Evolutionary conservation across 1,140 invertebrate species (phyloP).

Genomic region (Manduca sexta): DNA sequence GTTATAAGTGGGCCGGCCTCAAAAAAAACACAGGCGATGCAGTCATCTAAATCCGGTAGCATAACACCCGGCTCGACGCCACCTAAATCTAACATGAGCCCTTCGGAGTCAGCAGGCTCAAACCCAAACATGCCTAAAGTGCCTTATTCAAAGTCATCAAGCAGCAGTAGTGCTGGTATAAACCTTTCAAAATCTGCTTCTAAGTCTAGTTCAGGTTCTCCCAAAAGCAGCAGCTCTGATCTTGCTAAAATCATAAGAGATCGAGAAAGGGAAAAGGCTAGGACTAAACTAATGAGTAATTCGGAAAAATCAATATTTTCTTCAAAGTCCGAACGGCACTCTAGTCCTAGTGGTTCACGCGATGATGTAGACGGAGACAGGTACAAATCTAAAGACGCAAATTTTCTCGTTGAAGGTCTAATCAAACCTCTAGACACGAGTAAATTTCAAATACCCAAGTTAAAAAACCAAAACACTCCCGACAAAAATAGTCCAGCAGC

Average conservation of each 20-base stretch:
- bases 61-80: slow-evolving; percentile 54
- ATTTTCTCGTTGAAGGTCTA: slow-evolving; percentile 79
- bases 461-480: slow-evolving; percentile 70
- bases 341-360: slow-evolving; percentile 75
- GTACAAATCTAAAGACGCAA: slow-evolving; percentile 73
- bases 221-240: slow-evolving; percentile 66
- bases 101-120: slow-evolving; percentile 49
- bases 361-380: slow-evolving; percentile 78
- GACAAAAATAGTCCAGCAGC: slow-evolving; percentile 58
- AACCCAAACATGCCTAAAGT: slow-evolving; percentile 64
- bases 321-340: slow-evolving; percentile 78
- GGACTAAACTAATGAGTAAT: slow-evolving; percentile 68
- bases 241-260: slow-evolving; percentile 65
- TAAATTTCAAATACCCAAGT: slow-evolving; percentile 90
- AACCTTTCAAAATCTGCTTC: slow-evolving; percentile 71
- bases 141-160: slow-evolving; percentile 75
- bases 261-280: slow-evolving; percentile 59
- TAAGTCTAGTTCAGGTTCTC: slow-evolving; percentile 67
- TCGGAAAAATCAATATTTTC: slow-evolving; percentile 79
- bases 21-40: slow-evolving; percentile 79
- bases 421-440: slow-evolving; percentile 85
- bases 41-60: slow-evolving; percentile 66
- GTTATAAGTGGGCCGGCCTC: slow-evolving; percentile 86
- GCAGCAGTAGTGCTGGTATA: slow-evolving; percentile 73
- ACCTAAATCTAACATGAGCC: slow-evolving; percentile 55